These are phyloP conservation scores for Pipistrellus pygmaeus DNA, from an alignment of 2,797 vertebrate genomes.

Conservation along the genomic window DNA sequence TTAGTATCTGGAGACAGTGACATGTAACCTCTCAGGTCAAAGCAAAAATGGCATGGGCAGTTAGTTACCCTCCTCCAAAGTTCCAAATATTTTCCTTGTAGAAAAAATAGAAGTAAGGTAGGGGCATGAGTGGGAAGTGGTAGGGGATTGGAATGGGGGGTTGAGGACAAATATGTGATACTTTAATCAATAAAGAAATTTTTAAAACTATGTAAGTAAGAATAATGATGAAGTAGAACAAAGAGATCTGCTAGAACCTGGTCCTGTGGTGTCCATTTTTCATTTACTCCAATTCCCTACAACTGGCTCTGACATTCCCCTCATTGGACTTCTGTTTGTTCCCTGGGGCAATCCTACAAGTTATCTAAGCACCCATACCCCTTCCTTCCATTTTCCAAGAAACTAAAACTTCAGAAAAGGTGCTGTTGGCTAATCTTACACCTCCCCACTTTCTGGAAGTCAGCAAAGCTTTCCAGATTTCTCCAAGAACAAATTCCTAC, in stretches of 20 bases:
- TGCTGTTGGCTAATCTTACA: background rate
- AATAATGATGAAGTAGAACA: background rate
- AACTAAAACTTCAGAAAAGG: constrained; percentile 25
- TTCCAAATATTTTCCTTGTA: background rate
- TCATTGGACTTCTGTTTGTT: background rate
- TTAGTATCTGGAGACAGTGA: background rate
- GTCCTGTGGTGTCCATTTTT: background rate
- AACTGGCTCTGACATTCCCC: background rate
- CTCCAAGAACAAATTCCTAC: background rate
- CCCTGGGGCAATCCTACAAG: background rate
- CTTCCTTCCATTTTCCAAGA: background rate
- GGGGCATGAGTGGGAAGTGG: too few relatives aligned
- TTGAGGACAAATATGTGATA: too few relatives aligned
- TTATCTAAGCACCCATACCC: background rate
- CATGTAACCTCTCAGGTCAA: background rate
- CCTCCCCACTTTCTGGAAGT: background rate
- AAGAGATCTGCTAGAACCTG: background rate
- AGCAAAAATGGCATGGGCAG: background rate
- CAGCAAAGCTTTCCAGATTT: background rate
- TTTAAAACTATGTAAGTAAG: background rate
- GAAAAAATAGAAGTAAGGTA: constrained; percentile 5
- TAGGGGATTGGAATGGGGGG: too few relatives aligned
- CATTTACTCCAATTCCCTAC: background rate
- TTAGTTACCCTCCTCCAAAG: background rate
- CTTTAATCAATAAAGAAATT: too few relatives aligned